A percentile compares a stretch with the other conserved stretches of the same genome.
phyloP scores from a whole-genome alignment of 2,888 invertebrate genomes.

The Autographa pulchrina region DNA sequence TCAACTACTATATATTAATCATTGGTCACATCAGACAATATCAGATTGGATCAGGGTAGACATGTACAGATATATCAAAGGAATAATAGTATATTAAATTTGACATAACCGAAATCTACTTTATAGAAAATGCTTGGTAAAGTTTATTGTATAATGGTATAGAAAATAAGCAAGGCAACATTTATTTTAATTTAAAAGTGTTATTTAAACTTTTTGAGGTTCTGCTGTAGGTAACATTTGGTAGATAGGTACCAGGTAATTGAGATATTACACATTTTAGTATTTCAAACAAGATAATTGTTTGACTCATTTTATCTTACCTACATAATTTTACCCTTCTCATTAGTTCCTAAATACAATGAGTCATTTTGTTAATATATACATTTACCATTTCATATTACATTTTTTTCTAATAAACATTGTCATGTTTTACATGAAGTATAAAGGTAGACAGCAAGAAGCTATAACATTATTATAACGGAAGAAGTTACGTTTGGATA shows the following conservation, averaged over 20 bases:
- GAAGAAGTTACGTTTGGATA: conserved; percentile 30
- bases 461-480: conserved; percentile 44
- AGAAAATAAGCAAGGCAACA: conserved; percentile 13
- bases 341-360: conserved; percentile 51
- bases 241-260: not conserved
- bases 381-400: conserved; percentile 52
- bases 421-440: conserved; percentile 54
- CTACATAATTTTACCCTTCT: conserved; percentile 59
- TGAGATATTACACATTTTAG: conserved; percentile 2
- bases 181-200: not conserved
- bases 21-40: conserved; percentile 50
- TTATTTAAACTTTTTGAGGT: conserved; percentile 9
- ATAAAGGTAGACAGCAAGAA: conserved; percentile 40
- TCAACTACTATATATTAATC: conserved; percentile 33
- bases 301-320: conserved; percentile 37
- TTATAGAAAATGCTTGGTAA: conserved; percentile 2
- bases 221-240: not conserved
- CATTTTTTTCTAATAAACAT: conserved; percentile 42
- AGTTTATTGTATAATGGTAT: conserved; percentile 9
- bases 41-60: conserved; percentile 2
- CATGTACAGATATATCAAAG: conserved; percentile 10
- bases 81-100: not conserved
- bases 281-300: conserved; percentile 24
- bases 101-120: not conserved
- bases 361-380: conserved; percentile 52